Conservation (phyloP, 2,888 invertebrate genomes). For the Callyntrura guangdongensis region DNA sequence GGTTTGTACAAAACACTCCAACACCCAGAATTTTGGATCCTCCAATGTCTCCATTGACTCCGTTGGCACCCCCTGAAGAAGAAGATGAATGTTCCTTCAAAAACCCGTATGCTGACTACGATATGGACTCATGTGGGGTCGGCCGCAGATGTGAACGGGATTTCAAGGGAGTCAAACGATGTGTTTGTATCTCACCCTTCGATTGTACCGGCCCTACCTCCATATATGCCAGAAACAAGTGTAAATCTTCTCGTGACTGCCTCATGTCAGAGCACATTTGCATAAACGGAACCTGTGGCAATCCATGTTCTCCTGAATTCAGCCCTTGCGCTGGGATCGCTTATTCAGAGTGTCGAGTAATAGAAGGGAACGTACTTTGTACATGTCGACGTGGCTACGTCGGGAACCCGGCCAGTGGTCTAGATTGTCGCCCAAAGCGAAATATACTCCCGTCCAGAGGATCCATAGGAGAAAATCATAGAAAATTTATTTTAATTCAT, state of each 20-base stretch:
- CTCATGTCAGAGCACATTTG: conserved; percentile 70
- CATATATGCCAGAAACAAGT: conserved; percentile 41
- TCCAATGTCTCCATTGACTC: conserved; percentile 66
- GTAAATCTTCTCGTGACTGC: conserved; percentile 67
- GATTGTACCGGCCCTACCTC: conserved; percentile 70
- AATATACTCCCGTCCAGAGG: not conserved
- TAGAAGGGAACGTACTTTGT: conserved; percentile 76
- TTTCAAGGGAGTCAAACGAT: conserved; percentile 64
- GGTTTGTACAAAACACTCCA: conserved; percentile 31
- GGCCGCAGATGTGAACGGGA: conserved; percentile 74
- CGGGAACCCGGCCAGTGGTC: conserved; percentile 72
- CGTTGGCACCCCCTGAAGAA: conserved; percentile 5
- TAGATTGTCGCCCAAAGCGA: conserved; percentile 74
- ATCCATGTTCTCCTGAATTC: conserved; percentile 70
- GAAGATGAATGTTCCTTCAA: conserved; percentile 70
- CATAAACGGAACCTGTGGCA: conserved; percentile 69
- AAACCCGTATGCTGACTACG: conserved; percentile 75
- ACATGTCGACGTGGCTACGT: conserved; percentile 74
- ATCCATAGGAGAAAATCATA: not conserved
- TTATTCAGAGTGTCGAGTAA: conserved; percentile 72
- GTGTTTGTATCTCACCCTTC: conserved; percentile 75
- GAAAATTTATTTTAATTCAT: conserved; percentile 12
- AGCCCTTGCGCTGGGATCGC: conserved; percentile 76
- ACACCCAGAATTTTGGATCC: conserved; percentile 63
- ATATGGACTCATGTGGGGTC: conserved; percentile 73